Percentiles rank a stretch among this genome's conserved stretches.
These are phyloP conservation scores for Acanthopleura granulata DNA, from an alignment of 2,888 invertebrate species.

Conservation along the genomic window DNA sequence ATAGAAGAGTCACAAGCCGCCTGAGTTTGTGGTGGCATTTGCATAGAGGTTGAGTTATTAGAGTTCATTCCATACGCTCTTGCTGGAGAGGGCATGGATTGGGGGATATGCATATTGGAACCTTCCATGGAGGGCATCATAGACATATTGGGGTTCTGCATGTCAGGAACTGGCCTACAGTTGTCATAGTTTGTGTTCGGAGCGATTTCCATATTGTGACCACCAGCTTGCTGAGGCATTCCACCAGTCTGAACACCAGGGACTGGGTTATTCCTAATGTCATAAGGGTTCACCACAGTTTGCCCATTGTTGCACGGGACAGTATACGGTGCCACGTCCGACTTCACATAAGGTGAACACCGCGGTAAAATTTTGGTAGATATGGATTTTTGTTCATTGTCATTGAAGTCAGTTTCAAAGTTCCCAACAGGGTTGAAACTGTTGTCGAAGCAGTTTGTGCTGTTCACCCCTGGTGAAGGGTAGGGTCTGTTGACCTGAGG, in stretches of 20 bases:
- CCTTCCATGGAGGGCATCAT: conserved; percentile 17
- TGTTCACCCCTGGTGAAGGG: conserved; percentile 20
- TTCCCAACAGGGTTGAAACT: conserved; percentile 33
- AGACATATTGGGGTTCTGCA: conserved; percentile 15
- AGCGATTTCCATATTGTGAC: conserved; percentile 17
- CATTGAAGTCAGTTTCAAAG: conserved; percentile 45
- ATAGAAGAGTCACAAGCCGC: conserved; percentile 1
- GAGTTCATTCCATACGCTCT: neutral
- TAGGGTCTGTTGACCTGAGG: conserved; percentile 1
- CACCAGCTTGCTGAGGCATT: neutral
- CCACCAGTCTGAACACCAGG: neutral
- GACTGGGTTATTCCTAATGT: neutral
- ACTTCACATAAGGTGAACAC: conserved; percentile 50
- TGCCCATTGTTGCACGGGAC: conserved; percentile 53
- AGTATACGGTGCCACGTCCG: conserved; percentile 59
- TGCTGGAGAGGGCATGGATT: neutral
- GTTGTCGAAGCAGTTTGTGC: conserved; percentile 49
- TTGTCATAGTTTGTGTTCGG: conserved; percentile 15
- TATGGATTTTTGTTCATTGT: conserved; percentile 47
- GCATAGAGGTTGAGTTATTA: conserved; percentile 1
- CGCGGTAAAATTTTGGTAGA: conserved; percentile 58
- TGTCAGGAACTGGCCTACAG: conserved; percentile 11
- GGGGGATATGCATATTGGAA: neutral
- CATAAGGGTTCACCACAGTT: conserved; percentile 39
- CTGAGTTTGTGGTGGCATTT: conserved; percentile 13